Percentiles rank a stretch among this genome's conserved stretches.
These are phyloP conservation scores for Lamprotornis superbus DNA, from an alignment of 2,113 vertebrate genomes.

Conservation along the genomic window DNA sequence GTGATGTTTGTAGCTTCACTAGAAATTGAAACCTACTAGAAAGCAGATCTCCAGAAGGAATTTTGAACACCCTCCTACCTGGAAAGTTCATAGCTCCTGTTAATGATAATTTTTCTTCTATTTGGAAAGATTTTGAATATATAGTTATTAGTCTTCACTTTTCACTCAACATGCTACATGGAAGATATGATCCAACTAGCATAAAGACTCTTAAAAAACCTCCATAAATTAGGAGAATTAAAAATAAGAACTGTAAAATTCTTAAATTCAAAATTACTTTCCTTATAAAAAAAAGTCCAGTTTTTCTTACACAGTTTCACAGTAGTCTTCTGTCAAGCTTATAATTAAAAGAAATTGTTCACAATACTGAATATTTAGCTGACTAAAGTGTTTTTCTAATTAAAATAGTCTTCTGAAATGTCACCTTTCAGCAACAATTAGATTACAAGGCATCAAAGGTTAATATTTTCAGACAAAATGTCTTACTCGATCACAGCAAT, in stretches of 20 bases:
- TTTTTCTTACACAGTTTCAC: background rate
- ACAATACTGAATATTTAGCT: background rate
- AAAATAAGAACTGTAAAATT: background rate
- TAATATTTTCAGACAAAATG: conserved; percentile 5
- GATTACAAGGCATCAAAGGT: background rate
- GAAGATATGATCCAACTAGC: background rate
- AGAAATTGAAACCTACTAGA: background rate
- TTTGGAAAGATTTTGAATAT: background rate
- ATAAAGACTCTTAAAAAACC: background rate
- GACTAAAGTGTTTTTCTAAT: background rate
- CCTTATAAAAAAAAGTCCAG: no score
- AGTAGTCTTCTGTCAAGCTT: background rate
- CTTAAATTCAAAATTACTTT: background rate
- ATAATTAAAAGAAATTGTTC: background rate
- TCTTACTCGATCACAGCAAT: background rate
- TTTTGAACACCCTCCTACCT: background rate
- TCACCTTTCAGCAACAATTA: conserved; percentile 8
- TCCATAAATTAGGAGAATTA: background rate
- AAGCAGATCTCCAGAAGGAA: background rate
- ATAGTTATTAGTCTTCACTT: background rate
- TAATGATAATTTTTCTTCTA: background rate
- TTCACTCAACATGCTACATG: background rate
- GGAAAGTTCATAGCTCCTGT: background rate
- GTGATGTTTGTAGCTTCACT: background rate
- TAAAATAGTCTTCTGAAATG: conserved; percentile 19